A percentile compares a stretch with the other conserved stretches of the same genome.
Conservation (phyloP, 2,113 vertebrate genomes). For the Xenopus borealis region DNA sequence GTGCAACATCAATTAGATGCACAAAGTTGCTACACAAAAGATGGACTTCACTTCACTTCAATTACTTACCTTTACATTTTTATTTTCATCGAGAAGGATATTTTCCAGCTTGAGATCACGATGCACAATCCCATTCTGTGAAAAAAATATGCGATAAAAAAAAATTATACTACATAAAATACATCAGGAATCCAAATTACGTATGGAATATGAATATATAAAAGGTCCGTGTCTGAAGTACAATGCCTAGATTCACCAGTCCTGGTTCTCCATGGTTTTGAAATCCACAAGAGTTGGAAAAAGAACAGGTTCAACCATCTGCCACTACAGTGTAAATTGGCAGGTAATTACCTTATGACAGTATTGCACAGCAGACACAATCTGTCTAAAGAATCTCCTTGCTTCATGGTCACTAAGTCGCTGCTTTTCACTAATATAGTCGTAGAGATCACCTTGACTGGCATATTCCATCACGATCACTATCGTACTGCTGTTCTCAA, state of each 20-base stretch:
- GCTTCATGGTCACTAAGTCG: constrained; percentile 78
- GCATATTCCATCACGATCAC: constrained; percentile 98
- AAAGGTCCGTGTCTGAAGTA: too few relatives aligned
- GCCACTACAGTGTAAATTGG: too few relatives aligned
- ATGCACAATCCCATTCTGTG: constrained; percentile 90
- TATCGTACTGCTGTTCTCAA: constrained; percentile 94
- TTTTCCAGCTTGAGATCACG: constrained; percentile 96
- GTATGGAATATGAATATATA: too few relatives aligned
- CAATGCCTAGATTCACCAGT: too few relatives aligned
- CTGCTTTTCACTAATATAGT: constrained; percentile 84
- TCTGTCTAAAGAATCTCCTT: constrained; percentile 89
- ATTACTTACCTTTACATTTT: constrained; percentile 86
- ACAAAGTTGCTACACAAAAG: too few relatives aligned
- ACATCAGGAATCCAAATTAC: too few relatives aligned
- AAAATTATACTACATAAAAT: too few relatives aligned
- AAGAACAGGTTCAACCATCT: too few relatives aligned
- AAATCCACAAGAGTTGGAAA: too few relatives aligned
- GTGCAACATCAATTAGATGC: too few relatives aligned
- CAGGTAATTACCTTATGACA: constrained; percentile 80
- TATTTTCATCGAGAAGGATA: constrained; percentile 85
- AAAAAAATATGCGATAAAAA: background rate
- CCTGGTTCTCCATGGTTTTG: too few relatives aligned
- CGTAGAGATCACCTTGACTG: constrained; percentile 88
- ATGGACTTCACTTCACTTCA: too few relatives aligned
- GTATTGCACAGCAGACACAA: constrained; percentile 88